These are phyloP conservation scores for Morus bassanus DNA, from an alignment of 2,797 vertebrate genomes.

Conservation along the genomic window DNA sequence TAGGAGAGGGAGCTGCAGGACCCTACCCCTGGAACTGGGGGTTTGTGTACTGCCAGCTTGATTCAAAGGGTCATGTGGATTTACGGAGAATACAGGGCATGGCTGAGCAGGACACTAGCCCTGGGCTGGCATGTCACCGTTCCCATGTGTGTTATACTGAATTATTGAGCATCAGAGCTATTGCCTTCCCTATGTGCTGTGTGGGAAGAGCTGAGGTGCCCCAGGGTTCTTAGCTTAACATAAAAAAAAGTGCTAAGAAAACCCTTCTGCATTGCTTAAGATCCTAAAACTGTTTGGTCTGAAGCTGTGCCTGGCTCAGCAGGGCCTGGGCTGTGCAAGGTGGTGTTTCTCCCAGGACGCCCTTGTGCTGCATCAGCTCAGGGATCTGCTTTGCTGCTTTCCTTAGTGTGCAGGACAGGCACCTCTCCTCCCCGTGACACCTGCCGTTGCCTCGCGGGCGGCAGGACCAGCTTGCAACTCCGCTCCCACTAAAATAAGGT, in stretches of 20 bases:
- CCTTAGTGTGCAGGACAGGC: fast-evolving
- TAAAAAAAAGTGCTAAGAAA: neutral
- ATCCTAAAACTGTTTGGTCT: neutral
- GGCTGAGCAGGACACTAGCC: neutral
- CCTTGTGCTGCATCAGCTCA: neutral
- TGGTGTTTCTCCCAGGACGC: neutral
- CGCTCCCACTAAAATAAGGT: neutral
- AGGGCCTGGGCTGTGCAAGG: neutral
- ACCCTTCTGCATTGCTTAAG: fast-evolving
- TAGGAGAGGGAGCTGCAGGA: neutral
- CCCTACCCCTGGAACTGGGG: neutral
- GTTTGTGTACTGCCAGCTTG: neutral
- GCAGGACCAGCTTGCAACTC: neutral
- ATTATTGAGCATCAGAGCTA: neutral
- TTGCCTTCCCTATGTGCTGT: fast-evolving
- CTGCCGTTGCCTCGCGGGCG: fast-evolving
- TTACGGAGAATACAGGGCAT: neutral
- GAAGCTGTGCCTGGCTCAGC: neutral
- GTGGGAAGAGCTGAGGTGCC: neutral
- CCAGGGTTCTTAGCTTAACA: neutral
- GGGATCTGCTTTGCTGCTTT: neutral
- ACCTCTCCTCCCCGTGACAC: fast-evolving
- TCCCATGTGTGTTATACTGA: neutral
- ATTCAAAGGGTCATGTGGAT: fast-evolving
- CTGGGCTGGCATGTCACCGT: neutral